Percentiles rank a stretch among this genome's conserved stretches.
Evolutionary conservation across 2,797 vertebrate species (phyloP).

Genomic region (Margarornis squamiger): DNA sequence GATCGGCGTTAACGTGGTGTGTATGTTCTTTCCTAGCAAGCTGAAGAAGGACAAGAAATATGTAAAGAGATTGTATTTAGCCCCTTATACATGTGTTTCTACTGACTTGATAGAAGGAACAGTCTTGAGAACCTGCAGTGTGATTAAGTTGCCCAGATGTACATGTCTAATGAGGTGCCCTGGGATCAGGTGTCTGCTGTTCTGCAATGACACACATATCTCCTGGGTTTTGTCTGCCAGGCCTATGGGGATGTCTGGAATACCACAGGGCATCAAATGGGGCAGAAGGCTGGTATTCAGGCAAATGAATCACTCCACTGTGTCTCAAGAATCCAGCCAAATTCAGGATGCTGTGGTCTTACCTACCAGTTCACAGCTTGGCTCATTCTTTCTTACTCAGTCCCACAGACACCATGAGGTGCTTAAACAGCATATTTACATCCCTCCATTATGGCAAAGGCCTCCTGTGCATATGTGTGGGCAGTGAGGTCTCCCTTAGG

Average conservation of each 20-base stretch:
- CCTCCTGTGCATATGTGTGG: background rate
- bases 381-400: background rate
- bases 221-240: background rate
- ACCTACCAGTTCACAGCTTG: background rate
- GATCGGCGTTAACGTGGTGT: background rate
- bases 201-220: background rate
- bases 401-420: background rate
- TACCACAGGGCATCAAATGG: background rate
- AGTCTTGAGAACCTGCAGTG: background rate
- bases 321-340: background rate
- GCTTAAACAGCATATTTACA: background rate
- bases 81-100: background rate
- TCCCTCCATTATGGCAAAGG: background rate
- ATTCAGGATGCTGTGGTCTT: background rate
- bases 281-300: background rate
- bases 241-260: background rate
- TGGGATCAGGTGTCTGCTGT: background rate
- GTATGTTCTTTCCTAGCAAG: background rate
- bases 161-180: background rate
- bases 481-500: background rate
- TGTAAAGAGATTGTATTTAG: background rate
- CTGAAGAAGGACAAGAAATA: background rate
- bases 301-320: background rate
- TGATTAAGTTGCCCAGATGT: background rate
- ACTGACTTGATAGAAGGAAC: background rate